Percentiles rank a stretch among this genome's conserved stretches.
Conservation (phyloP, 2,888 invertebrate genomes). For the Parochlus steinenii region DNA sequence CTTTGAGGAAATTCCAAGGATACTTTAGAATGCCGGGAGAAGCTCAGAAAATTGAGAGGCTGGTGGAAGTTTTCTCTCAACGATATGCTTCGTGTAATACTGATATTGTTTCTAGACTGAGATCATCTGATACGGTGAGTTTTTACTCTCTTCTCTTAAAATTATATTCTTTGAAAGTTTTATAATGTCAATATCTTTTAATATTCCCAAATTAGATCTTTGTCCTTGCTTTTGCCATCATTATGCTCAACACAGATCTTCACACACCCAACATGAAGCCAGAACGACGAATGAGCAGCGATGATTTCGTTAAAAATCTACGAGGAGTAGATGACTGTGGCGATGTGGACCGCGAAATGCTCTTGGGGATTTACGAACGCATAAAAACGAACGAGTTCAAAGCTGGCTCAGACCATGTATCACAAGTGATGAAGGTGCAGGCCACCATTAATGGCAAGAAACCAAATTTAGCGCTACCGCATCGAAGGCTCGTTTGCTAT, state of each 20-base stretch:
- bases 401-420: conserved; percentile 65
- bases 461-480: conserved; percentile 86
- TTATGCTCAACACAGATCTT: conserved; percentile 97
- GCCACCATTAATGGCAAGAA: conserved; percentile 96
- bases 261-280: conserved; percentile 92
- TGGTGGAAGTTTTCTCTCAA: conserved; percentile 89
- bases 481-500: conserved; percentile 93
- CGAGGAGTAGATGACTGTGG: conserved; percentile 91
- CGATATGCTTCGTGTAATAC: conserved; percentile 90
- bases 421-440: conserved; percentile 94
- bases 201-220: conserved; percentile 40
- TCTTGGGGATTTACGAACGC: conserved; percentile 88
- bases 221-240: conserved; percentile 89
- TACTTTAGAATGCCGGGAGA: conserved; percentile 97
- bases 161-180: neutral
- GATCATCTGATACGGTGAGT: conserved; percentile 67
- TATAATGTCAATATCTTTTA: conserved; percentile 7
- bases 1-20: conserved; percentile 87
- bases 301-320: conserved; percentile 89
- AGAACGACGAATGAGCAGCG: conserved; percentile 87
- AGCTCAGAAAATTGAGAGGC: conserved; percentile 90
- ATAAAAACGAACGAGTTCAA: conserved; percentile 92
- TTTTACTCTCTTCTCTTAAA: neutral
- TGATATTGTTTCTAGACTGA: conserved; percentile 68
- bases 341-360: conserved; percentile 82